A percentile compares a stretch with the other conserved stretches of the same genome.
Evolutionary conservation across 2,888 invertebrate species (phyloP).

Genomic region (Cacoxenus indagator): DNA sequence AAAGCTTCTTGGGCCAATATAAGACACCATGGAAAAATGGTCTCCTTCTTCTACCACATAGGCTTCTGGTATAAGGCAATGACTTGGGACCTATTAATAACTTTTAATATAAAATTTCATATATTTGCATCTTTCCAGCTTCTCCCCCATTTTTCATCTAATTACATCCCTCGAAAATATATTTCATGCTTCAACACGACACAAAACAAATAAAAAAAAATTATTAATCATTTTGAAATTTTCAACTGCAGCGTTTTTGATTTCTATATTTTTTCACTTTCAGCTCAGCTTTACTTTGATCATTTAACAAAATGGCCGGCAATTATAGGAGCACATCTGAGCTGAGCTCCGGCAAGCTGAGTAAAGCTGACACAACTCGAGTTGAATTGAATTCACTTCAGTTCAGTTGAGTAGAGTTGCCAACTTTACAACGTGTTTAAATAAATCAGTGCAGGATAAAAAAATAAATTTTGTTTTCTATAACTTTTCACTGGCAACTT

Average conservation of each 20-base stretch:
- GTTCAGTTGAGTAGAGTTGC: not conserved
- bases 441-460: slow-evolving; percentile 6
- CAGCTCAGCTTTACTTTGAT: not conserved
- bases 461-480: not conserved
- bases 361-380: not conserved
- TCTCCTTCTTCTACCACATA: too few relatives aligned
- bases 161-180: not conserved
- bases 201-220: not conserved
- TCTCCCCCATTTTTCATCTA: not conserved
- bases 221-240: slow-evolving; percentile 5
- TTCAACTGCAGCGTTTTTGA: not conserved
- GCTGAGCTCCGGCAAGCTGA: not conserved
- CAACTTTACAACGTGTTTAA: not conserved
- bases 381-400: not conserved
- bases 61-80: too few relatives aligned
- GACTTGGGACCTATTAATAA: too few relatives aligned
- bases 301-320: slow-evolving; percentile 16
- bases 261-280: not conserved
- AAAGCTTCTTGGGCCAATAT: too few relatives aligned
- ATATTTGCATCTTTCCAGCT: not conserved
- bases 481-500: not conserved
- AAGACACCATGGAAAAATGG: too few relatives aligned
- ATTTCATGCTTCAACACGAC: not conserved
- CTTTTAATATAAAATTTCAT: too few relatives aligned
- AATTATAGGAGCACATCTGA: slow-evolving; percentile 12